Evolutionary conservation across 2,797 vertebrate genomes (phyloP), one percentile per base, ranked within the genome.

Genomic region (Carapus acus): DNA sequence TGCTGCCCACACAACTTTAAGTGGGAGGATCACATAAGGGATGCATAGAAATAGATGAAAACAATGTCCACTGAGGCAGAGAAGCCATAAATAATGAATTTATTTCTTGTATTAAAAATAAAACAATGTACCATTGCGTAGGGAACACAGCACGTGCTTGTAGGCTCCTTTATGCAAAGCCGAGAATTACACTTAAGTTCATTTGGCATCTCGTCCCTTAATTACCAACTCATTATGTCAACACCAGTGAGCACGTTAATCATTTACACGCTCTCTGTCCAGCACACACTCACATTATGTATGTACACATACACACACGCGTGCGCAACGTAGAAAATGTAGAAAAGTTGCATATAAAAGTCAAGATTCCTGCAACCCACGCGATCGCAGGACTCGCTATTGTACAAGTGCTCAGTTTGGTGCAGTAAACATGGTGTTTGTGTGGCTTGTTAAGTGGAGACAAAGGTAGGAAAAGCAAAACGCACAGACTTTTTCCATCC

Each of bases 331-430:
- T 41, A 82, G 65, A 77, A 83, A 82, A 73, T 52, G 45, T 78
- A 82, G 48, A 81, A 86, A 83, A 81, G 59, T 77, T 76, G 71
- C 70, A 82, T 83, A 85, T 76, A 78, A 80, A 84, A 82, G 76
- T 42, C 62, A 18, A 62, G 64, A 12, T 54, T 49, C 36, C 45
- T 43, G 78, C 41, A 62, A 58, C 55, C 74, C 48, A 72, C 18
- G 62, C 65, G 67, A 54, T 59, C 43, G n/a, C n/a, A n/a, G n/a
- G n/a, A n/a, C 13, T 19, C 58, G 59, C 58, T 52, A 20, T 45
- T 39, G 39, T 43, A 59, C 59, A 45, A 69, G 61, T 83, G 76
- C 73, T 82, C 60, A 62, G 52, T 74, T 75, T 69, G 73, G 72
- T 67, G 61, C 62, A 62, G 74, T 79, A 80, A 82, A 81, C 78